Percentiles rank a stretch among this genome's conserved stretches.
These are phyloP conservation scores for Drosophila dunni DNA, from an alignment of 1,140 invertebrate genomes.

Conservation along the genomic window DNA sequence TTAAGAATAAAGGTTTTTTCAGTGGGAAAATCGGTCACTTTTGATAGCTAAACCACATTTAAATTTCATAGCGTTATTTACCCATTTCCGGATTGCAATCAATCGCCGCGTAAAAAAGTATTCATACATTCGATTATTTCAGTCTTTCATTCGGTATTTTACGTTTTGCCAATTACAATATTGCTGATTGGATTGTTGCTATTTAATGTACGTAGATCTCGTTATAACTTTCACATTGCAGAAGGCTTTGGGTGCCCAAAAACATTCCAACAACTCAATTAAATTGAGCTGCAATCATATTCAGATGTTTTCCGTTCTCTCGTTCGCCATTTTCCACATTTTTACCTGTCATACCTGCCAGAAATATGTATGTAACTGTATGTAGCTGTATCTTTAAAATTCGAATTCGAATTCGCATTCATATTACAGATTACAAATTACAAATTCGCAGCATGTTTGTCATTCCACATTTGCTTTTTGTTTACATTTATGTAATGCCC, in stretches of 20 bases:
- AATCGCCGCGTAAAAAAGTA: slow-evolving; percentile 67
- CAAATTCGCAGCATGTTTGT: slow-evolving; percentile 82
- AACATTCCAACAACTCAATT: slow-evolving; percentile 73
- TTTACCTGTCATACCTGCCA: slow-evolving; percentile 43
- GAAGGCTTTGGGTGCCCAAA: slow-evolving; percentile 3
- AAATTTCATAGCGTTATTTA: slow-evolving; percentile 40
- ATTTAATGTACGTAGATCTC: slow-evolving; percentile 35
- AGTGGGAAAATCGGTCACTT: slow-evolving; percentile 5
- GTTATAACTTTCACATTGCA: slow-evolving; percentile 10
- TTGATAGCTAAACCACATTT: slow-evolving; percentile 23
- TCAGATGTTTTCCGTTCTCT: slow-evolving; percentile 43
- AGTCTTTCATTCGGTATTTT: slow-evolving; percentile 68
- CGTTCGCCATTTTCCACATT: slow-evolving; percentile 37
- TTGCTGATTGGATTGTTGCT: slow-evolving; percentile 76
- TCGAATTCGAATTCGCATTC: slow-evolving; percentile 47
- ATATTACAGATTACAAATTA: slow-evolving; percentile 78
- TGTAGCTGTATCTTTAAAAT: slow-evolving; percentile 32
- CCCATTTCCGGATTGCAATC: slow-evolving; percentile 74
- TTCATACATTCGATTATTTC: slow-evolving; percentile 62
- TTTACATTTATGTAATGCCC: slow-evolving; percentile 28
- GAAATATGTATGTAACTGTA: background rate
- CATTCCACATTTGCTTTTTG: slow-evolving; percentile 59
- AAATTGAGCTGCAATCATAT: slow-evolving; percentile 77
- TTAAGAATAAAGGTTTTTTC: background rate
- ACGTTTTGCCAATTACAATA: slow-evolving; percentile 76